phyloP scores from a whole-genome alignment of 2,797 vertebrate genomes.

The Oreonectes daqikongensis region DNA sequence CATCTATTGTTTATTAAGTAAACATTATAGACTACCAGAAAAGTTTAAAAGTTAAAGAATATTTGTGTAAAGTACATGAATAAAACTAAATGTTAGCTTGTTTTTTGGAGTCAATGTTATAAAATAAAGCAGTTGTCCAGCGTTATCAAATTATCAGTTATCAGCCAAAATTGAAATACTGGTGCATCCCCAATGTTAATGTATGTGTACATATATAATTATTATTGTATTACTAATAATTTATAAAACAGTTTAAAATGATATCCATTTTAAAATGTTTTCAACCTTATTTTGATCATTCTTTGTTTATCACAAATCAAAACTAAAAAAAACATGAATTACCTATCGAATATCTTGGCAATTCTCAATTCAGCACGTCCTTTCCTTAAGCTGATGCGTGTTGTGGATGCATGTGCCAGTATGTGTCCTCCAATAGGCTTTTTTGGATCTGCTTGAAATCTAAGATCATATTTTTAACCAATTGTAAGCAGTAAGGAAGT shows the following conservation, averaged over 20 bases:
- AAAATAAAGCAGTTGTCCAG: no score
- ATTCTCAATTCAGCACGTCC: slow-evolving; percentile 95
- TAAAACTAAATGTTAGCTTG: no score
- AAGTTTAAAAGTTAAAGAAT: no score
- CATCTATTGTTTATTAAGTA: no score
- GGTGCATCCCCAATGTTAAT: no score
- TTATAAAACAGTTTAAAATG: background rate
- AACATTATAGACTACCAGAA: no score
- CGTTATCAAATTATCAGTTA: no score
- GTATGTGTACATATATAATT: background rate
- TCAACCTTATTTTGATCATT: background rate
- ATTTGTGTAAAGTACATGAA: no score
- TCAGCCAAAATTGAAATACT: no score
- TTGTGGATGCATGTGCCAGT: slow-evolving; percentile 96
- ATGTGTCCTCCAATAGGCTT: slow-evolving; percentile 99
- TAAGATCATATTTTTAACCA: slow-evolving; percentile 58
- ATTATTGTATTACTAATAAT: background rate
- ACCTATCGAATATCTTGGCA: slow-evolving; percentile 98
- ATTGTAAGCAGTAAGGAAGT: background rate
- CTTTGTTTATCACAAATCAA: background rate
- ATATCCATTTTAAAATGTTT: background rate
- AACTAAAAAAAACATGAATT: slow-evolving; percentile 35
- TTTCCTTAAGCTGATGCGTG: slow-evolving; percentile 93
- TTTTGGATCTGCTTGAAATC: slow-evolving; percentile 97
- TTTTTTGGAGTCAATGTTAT: no score